A percentile compares a stretch with the other conserved stretches of the same genome.
Conservation (phyloP, 2,888 invertebrate genomes). For the Cepaea hortensis region DNA sequence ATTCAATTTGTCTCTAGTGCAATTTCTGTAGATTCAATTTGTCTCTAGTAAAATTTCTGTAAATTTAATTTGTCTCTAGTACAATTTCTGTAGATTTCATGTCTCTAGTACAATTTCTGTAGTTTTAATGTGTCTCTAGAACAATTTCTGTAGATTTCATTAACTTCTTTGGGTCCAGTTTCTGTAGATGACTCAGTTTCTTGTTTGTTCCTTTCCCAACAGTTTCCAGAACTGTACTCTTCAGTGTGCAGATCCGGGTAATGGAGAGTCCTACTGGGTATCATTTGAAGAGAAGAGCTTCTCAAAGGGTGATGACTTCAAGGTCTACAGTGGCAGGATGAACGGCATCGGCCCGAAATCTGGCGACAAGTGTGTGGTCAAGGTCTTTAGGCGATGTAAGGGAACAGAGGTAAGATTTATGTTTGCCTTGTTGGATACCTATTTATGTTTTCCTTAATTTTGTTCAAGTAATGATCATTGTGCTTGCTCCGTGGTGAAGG, state of each 20-base stretch:
- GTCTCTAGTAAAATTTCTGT: too few relatives aligned
- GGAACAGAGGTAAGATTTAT: slow-evolving; percentile 53
- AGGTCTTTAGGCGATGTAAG: slow-evolving; percentile 57
- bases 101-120: background rate
- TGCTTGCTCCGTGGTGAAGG: too few relatives aligned
- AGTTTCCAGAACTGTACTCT: slow-evolving; percentile 46
- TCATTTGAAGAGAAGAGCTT: slow-evolving; percentile 47
- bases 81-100: too few relatives aligned
- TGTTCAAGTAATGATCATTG: background rate
- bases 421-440: background rate
- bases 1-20: too few relatives aligned
- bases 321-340: slow-evolving; percentile 61
- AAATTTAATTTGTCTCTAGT: too few relatives aligned
- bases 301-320: slow-evolving; percentile 56
- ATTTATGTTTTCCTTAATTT: background rate
- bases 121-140: background rate
- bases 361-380: slow-evolving; percentile 64
- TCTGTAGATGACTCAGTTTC: background rate
- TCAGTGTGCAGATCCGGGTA: slow-evolving; percentile 42
- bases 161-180: background rate
- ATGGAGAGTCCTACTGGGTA: slow-evolving; percentile 57
- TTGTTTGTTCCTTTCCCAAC: background rate
- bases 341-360: slow-evolving; percentile 62
- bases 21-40: too few relatives aligned
- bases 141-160: background rate